Evolutionary conservation across 2,888 invertebrate genomes (phyloP).

Genomic region (Drosophila koepferae): DNA sequence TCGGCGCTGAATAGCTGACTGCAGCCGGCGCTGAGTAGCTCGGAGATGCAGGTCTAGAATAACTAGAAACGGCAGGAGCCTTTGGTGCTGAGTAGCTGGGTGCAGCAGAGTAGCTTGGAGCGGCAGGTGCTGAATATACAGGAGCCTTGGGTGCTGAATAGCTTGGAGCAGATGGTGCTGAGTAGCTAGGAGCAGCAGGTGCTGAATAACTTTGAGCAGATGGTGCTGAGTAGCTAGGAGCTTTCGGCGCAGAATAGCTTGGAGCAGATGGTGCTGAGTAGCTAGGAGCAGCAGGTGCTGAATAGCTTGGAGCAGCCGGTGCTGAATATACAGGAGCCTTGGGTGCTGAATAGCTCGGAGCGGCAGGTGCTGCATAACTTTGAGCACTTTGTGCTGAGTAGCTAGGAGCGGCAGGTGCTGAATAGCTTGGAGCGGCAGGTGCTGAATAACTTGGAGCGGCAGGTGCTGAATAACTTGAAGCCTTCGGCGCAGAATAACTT

Average conservation of each 20-base stretch:
- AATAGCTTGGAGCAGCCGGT: conserved; percentile 10
- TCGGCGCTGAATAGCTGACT: conserved; percentile 26
- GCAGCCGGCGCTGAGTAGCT: conserved; percentile 27
- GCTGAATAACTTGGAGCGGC: conserved; percentile 26
- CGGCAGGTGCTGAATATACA: no score
- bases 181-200: conserved; percentile 17
- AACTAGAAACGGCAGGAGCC: not conserved
- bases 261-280: conserved; percentile 49
- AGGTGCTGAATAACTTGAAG: conserved; percentile 51
- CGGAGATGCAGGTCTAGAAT: conserved; percentile 10
- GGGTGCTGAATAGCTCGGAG: conserved; percentile 27
- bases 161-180: no score
- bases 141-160: no score
- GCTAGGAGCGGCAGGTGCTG: no score
- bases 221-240: no score
- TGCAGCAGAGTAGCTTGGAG: no score
- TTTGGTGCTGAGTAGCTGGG: conserved; percentile 18
- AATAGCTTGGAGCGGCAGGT: no score
- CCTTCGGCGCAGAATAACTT: no score
- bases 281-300: conserved; percentile 23
- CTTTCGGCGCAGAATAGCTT: no score
- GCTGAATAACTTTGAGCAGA: conserved; percentile 44
- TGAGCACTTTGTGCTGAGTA: no score
- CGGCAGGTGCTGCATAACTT: conserved; percentile 26
- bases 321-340: conserved; percentile 21